Conservation (phyloP, 2,888 invertebrate species). For the Agrotis ipsilon region DNA sequence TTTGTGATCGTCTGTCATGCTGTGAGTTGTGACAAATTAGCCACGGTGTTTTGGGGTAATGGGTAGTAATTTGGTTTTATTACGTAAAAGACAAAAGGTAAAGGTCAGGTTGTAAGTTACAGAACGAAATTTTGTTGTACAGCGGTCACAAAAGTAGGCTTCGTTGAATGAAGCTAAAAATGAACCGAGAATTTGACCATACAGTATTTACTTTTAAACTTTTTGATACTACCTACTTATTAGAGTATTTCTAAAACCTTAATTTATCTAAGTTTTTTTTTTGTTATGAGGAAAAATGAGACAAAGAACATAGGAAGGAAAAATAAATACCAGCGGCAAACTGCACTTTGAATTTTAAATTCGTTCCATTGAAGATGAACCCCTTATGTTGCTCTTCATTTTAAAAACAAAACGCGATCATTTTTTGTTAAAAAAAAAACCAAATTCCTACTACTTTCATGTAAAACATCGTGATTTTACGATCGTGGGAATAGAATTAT, state of each 20-base stretch:
- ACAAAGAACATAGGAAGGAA: background rate
- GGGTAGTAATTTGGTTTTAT: slow-evolving; percentile 35
- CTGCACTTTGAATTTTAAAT: background rate
- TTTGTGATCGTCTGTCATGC: slow-evolving; percentile 31
- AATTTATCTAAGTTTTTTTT: background rate
- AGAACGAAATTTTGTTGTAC: background rate
- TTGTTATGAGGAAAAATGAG: background rate
- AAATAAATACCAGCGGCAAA: background rate
- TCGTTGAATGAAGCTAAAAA: background rate
- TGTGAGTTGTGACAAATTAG: slow-evolving; percentile 48
- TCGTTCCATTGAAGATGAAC: background rate
- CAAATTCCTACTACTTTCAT: slow-evolving; percentile 67
- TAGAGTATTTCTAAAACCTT: background rate
- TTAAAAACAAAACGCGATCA: slow-evolving; percentile 12
- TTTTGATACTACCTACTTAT: background rate
- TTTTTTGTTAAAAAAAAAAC: slow-evolving; percentile 38
- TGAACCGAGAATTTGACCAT: background rate
- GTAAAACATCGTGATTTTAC: slow-evolving; percentile 85
- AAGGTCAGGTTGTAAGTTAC: slow-evolving; percentile 1
- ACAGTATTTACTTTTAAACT: background rate
- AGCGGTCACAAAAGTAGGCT: background rate
- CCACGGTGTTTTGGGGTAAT: slow-evolving; percentile 47
- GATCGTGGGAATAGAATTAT: slow-evolving; percentile 88
- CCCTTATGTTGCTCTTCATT: slow-evolving; percentile 2
- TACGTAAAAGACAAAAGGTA: slow-evolving; percentile 32